Evolutionary conservation across 2,888 invertebrate genomes (phyloP), one percentile per base, ranked within the genome.

Genomic region (Keiferia lycopersicella): DNA sequence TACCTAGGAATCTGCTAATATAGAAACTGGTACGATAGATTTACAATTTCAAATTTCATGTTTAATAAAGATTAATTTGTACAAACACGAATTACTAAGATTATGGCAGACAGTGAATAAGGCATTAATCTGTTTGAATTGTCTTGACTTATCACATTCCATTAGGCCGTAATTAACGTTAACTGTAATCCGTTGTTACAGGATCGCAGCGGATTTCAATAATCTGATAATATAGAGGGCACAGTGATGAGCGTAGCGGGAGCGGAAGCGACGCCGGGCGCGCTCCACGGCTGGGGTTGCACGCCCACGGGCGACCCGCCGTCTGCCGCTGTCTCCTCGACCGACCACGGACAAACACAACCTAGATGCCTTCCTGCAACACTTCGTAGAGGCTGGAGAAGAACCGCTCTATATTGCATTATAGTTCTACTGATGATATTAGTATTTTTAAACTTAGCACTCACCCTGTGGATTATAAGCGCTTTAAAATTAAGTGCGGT

Each of bases 391-490:
- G 99, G 98, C 38, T 99, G 99, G 99, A 93, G 98, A 70, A 97
- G 98, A 83, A 94, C 96, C 79, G 97, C 97, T 82, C 94, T 99
- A 41, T 99, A 98, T 86, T 94, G 95, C 22, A 94, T 98, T 74
- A 94, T 99, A 66, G 88, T 97, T 68, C 93, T 96, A 53, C 93
- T 99, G 68, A 95, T 98, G 86, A 89, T 98, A 67, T 93, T 98
- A 83, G 96, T 99, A 75, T 95, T 97, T 80, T 93, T 98, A 73
- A 99, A 99, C 89, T 94, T 99, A 77, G 96, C 97, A n/a, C 93
- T 99, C 64, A 98, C 98, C 0, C 93, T 98, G 61, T 99, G 99
- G 98, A 97, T 99, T 69, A 94, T 99, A 73, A 96, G 97, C 84
- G 97, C 98, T 72, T 95, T 99, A 94, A 96, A 97, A 87, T 96